These are phyloP conservation scores for Stercorarius parasiticus DNA, from an alignment of 2,113 vertebrate genomes.

Conservation along the genomic window DNA sequence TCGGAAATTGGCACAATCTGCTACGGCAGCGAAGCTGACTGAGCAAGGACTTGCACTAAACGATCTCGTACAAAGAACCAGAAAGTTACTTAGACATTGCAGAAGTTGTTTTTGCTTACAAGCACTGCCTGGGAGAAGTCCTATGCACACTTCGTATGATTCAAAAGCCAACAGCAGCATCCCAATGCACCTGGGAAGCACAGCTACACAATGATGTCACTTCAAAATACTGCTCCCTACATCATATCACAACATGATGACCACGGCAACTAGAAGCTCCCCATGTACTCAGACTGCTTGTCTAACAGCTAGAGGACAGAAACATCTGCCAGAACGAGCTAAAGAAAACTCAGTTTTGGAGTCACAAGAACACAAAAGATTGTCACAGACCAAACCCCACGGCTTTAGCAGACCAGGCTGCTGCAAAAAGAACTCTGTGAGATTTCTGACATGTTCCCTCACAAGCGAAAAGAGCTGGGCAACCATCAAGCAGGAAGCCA, in stretches of 20 bases:
- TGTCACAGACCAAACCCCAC: background rate
- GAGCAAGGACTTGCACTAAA: background rate
- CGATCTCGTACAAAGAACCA: background rate
- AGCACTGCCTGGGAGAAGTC: background rate
- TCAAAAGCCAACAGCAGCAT: background rate
- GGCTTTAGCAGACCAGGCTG: background rate
- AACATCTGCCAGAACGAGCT: background rate
- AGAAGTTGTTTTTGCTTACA: background rate
- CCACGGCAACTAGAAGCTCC: background rate
- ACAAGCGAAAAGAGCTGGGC: background rate
- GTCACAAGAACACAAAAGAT: background rate
- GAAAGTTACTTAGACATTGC: background rate
- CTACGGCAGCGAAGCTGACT: background rate
- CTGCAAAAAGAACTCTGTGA: background rate
- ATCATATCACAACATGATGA: background rate
- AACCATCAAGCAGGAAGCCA: background rate
- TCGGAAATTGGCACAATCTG: background rate
- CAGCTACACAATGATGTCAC: background rate
- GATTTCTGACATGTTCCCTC: background rate
- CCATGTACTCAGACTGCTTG: background rate
- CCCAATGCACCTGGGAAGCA: background rate
- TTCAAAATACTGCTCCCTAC: background rate
- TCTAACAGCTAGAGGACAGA: background rate
- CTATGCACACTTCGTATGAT: background rate
- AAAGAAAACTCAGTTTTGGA: background rate